Evolutionary conservation across 1,140 invertebrate species (phyloP), one percentile per base, ranked within the genome.

Genomic region (Listronotus oregonensis): DNA sequence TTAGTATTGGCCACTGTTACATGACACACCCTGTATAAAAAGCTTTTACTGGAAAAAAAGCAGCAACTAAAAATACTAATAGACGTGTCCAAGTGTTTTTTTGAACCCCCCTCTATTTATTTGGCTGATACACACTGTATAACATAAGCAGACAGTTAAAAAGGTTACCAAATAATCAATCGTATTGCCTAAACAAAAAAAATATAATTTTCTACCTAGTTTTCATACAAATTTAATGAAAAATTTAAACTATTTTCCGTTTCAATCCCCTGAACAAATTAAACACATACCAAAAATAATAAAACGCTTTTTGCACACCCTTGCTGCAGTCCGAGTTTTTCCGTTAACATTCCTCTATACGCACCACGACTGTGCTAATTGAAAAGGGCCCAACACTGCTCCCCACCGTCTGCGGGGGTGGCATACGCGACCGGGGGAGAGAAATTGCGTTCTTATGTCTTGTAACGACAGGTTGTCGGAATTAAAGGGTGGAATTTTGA

Each of bases 401-500:
- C n/a, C 12, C 11, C 51, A 46, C 18, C 14, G 34, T 21, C 18
- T 31, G 7, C n/a, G 47, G 68, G 59, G 64, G 56, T 47, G 58
- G 64, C 39, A 58, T 43, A 42, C 9, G 56, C 39, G 18, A 21
- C 15, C 46, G 50, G 60, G 49, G 49, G 47, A 58, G 67, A 66
- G 69, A 62, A 57, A 65, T 67, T 68, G 60, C 66, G 64, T 66
- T 60, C 57, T 66, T 63, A 67, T 58, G 64, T 66, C 64, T 66
- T 66, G 64, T 67, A 67, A 67, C 66, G 66, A 67, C 66, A 67
- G 66, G 66, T 67, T 67, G 66, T 57, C 67, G 67, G 55, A 67
- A 71, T 58, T 68, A 69, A 71, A 73, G 73, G 73, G 72, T 75
- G 72, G 74, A 72, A 75, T 75, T 76, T 76, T 76, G 75, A 76